Conservation (phyloP, 2,113 vertebrate genomes). For the Paracanthobrama guichenoti region DNA sequence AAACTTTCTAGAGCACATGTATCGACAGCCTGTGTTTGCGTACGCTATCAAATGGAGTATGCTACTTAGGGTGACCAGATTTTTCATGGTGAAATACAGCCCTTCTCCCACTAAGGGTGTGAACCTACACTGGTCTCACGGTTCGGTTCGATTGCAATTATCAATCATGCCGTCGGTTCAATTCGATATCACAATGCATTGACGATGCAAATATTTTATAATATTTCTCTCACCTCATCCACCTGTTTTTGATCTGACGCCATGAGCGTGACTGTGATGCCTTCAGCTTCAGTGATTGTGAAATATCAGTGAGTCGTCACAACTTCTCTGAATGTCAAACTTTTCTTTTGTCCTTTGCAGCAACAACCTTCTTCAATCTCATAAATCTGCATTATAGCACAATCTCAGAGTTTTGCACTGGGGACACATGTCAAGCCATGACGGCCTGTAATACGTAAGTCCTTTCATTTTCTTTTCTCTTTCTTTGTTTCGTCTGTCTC, state of each 20-base stretch:
- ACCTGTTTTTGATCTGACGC: not conserved
- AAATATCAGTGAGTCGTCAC: not conserved
- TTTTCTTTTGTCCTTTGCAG: slow-evolving; percentile 70
- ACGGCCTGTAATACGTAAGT: slow-evolving; percentile 97
- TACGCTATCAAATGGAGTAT: too few relatives aligned
- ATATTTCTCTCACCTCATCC: not conserved
- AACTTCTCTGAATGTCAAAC: not conserved
- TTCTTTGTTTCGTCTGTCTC: slow-evolving; percentile 42
- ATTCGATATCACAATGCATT: too few relatives aligned
- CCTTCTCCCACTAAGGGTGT: too few relatives aligned
- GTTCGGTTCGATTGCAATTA: too few relatives aligned
- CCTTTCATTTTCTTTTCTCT: slow-evolving; percentile 9
- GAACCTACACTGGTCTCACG: too few relatives aligned
- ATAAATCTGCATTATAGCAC: slow-evolving; percentile 99
- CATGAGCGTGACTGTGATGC: not conserved
- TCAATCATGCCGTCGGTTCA: too few relatives aligned
- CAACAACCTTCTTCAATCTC: slow-evolving; percentile 98
- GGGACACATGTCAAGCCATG: slow-evolving; percentile 97
- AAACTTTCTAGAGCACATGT: too few relatives aligned
- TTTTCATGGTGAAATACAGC: too few relatives aligned
- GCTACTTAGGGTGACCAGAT: too few relatives aligned
- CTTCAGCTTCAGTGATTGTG: not conserved
- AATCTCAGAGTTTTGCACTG: slow-evolving; percentile 99
- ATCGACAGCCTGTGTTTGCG: too few relatives aligned
- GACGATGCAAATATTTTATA: too few relatives aligned